Evolutionary conservation across 2,888 invertebrate species (phyloP), one percentile per base, ranked within the genome.

Genomic region (Graphium colonna): DNA sequence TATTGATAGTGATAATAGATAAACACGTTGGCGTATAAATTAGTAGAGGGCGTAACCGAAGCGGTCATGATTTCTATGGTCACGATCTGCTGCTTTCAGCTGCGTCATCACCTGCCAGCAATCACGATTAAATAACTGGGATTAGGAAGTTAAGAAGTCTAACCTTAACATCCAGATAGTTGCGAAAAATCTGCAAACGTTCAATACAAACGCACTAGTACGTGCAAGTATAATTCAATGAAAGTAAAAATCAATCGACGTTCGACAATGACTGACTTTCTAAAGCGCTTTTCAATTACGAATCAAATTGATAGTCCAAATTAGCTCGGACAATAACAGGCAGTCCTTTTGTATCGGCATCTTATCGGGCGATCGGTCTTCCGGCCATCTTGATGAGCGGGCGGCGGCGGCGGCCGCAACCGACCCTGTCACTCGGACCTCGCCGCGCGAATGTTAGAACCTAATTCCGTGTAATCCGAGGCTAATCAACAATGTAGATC

Each of bases 401-500:
- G 78, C 75, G 72, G 69, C 79, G 71, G 72, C 70, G 72, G 60
- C 82, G 85, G 82, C 83, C 83, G 71, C 12, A 48, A 39, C 65
- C 71, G 67, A 69, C 80, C 75, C 83, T 80, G 72, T 86, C 85
- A 83, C 77, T 74, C 73, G 68, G 61, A 67, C 68, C 80, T 85
- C 79, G 77, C 82, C 69, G 71, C 75, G 79, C 78, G 73, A 83
- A 82, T 72, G 69, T 67, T 66, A 65, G 67, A 79, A 70, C 76
- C 81, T 71, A 81, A 82, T 86, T 85, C 75, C 71, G 12, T 67
- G 71, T 78, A 82, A 88, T 82, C 82, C 80, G 82, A 78, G 71
- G 74, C 83, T 81, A 87, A 89, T 88, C 87, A 80, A 73, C 77
- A 78, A 86, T 85, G 82, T 88, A 80, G 89, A 85, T 81, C 84